Evolutionary conservation across 2,797 vertebrate species (phyloP).

Genomic region (Chaenodraco wilsoni): DNA sequence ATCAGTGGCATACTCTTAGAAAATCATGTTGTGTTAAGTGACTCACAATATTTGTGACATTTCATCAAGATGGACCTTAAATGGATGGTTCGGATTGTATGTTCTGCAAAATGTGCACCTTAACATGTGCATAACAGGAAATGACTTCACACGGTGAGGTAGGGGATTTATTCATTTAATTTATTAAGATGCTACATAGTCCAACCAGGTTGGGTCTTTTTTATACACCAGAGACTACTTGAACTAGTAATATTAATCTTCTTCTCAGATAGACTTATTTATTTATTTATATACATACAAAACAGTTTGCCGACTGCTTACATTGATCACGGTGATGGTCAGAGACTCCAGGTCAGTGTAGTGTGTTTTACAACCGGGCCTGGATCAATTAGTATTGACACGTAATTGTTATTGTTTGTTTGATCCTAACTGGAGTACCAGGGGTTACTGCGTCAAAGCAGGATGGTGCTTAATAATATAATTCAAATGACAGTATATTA

Average conservation of each 20-base stretch:
- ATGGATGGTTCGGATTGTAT: no score
- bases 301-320: slow-evolving; percentile 86
- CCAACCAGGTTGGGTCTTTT: slow-evolving; percentile 90
- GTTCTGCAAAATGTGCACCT: not conserved
- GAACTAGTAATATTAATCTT: slow-evolving; percentile 85
- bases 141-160: slow-evolving; percentile 83
- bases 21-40: not conserved
- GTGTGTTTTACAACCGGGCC: slow-evolving; percentile 75
- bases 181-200: slow-evolving; percentile 98
- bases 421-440: slow-evolving; percentile 45
- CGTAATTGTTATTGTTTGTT: slow-evolving; percentile 36
- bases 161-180: slow-evolving; percentile 94
- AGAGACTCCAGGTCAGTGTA: slow-evolving; percentile 75
- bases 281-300: slow-evolving; percentile 90
- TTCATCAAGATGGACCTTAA: no score
- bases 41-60: not conserved
- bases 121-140: slow-evolving; percentile 64
- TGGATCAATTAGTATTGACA: slow-evolving; percentile 62
- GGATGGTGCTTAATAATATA: slow-evolving; percentile 24
- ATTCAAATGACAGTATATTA: slow-evolving; percentile 21
- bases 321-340: slow-evolving; percentile 80
- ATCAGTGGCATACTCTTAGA: no score
- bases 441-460: slow-evolving; percentile 25
- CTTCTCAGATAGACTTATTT: slow-evolving; percentile 84
- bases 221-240: slow-evolving; percentile 91